A percentile compares a stretch with the other conserved stretches of the same genome.
phyloP scores from a whole-genome alignment of 2,113 vertebrate species.

The Leucosticte australis region DNA sequence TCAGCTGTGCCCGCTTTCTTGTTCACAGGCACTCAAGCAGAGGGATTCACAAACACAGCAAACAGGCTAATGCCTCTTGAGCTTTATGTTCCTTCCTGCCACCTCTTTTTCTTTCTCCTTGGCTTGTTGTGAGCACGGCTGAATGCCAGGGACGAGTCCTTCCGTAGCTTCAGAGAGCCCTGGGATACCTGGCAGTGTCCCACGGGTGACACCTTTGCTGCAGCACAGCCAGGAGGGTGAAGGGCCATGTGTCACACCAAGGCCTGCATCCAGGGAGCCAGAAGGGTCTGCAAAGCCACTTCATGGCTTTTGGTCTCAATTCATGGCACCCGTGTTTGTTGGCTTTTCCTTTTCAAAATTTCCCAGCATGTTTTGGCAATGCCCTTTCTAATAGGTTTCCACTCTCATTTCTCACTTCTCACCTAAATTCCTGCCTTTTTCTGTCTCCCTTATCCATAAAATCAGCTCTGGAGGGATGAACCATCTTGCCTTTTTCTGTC shows the following conservation, averaged over 20 bases:
- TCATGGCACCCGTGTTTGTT: accelerated
- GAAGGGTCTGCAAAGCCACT: background rate
- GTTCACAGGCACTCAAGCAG: slow-evolving; percentile 53
- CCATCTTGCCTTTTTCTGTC: background rate
- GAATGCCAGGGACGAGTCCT: background rate
- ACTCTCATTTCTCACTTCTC: background rate
- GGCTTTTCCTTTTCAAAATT: background rate
- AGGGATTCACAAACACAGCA: slow-evolving; percentile 24
- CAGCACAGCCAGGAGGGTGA: background rate
- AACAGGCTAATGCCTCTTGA: slow-evolving; percentile 55
- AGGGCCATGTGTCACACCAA: accelerated
- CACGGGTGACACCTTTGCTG: background rate
- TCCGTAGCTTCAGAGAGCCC: background rate
- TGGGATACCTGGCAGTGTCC: background rate
- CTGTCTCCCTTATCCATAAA: background rate
- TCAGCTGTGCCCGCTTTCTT: background rate
- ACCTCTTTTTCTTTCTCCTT: background rate
- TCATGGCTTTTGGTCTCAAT: accelerated
- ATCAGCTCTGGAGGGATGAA: accelerated
- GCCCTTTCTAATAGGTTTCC: background rate
- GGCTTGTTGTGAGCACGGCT: background rate
- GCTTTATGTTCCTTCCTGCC: slow-evolving; percentile 39
- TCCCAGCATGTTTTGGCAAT: background rate
- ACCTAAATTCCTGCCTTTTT: background rate
- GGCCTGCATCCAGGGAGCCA: background rate